Evolutionary conservation across 2,797 vertebrate species (phyloP).

Genomic region (Sarcophilus harrisii): DNA sequence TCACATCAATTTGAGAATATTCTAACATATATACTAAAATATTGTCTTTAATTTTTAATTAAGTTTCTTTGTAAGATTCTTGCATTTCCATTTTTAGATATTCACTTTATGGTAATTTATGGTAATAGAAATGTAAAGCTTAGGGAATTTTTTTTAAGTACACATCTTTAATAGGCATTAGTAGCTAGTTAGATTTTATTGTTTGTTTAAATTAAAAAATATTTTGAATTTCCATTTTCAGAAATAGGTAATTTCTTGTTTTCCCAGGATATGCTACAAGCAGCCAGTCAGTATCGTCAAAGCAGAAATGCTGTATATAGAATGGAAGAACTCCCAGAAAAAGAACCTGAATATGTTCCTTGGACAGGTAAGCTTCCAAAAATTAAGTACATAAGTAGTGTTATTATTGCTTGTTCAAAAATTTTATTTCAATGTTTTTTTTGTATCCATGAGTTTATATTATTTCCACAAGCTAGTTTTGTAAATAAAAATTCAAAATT

Average conservation of each 20-base stretch:
- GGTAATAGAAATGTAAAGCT: slow-evolving; percentile 41
- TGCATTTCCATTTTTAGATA: background rate
- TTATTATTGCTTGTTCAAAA: background rate
- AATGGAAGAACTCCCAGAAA: slow-evolving; percentile 85
- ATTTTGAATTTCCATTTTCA: background rate
- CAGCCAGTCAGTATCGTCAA: slow-evolving; percentile 93
- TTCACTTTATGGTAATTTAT: slow-evolving; percentile 23
- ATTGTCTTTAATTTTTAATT: slow-evolving; percentile 11
- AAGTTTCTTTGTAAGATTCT: background rate
- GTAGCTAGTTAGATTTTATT: background rate
- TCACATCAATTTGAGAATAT: background rate
- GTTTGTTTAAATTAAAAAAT: background rate
- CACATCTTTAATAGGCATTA: background rate
- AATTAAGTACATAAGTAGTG: background rate
- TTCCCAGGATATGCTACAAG: slow-evolving; percentile 93
- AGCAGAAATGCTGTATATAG: slow-evolving; percentile 91
- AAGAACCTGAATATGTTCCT: slow-evolving; percentile 93
- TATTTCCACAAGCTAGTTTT: background rate
- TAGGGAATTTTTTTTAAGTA: background rate
- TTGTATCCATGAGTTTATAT: background rate
- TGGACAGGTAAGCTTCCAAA: slow-evolving; percentile 92
- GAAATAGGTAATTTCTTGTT: slow-evolving; percentile 14
- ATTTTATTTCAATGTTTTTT: background rate
- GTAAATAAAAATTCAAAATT: background rate
- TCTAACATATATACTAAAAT: slow-evolving; percentile 20